Evolutionary conservation across 2,888 invertebrate genomes (phyloP).

Genomic region (Drosophila kokeensis): DNA sequence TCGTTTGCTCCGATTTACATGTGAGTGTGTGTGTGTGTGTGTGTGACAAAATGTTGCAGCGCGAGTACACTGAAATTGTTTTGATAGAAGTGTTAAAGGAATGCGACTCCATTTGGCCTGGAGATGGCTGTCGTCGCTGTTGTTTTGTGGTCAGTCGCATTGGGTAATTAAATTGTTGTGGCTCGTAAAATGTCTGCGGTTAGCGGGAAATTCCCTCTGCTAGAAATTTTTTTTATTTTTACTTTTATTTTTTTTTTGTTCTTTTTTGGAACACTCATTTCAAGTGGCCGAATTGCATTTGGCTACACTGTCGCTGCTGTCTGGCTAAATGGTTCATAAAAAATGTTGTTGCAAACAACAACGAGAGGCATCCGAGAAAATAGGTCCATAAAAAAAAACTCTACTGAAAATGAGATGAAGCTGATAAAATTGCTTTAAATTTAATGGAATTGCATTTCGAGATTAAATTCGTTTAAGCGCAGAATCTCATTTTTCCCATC

Average conservation of each 20-base stretch:
- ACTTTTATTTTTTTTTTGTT: background rate
- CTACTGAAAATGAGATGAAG: slow-evolving; percentile 1
- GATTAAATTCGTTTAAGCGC: slow-evolving; percentile 37
- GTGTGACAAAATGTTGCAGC: slow-evolving; percentile 2
- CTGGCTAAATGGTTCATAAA: slow-evolving; percentile 31
- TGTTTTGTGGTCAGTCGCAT: slow-evolving; percentile 30
- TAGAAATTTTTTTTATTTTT: slow-evolving; percentile 10
- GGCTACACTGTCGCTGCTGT: background rate
- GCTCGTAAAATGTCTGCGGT: slow-evolving; percentile 54
- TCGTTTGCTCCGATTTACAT: slow-evolving; percentile 14
- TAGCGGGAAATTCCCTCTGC: slow-evolving; percentile 44
- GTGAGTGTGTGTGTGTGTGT: background rate
- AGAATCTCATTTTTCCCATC: background rate
- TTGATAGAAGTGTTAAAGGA: slow-evolving; percentile 24
- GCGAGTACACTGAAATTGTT: background rate
- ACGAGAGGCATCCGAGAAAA: slow-evolving; percentile 10
- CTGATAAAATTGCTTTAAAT: slow-evolving; percentile 33
- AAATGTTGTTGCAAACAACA: slow-evolving; percentile 19
- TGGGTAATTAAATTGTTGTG: slow-evolving; percentile 57
- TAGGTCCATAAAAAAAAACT: slow-evolving; percentile 42
- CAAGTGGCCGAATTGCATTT: slow-evolving; percentile 26
- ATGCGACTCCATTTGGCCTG: slow-evolving; percentile 20
- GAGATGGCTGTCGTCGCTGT: background rate
- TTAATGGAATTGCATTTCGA: slow-evolving; percentile 49
- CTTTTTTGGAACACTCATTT: slow-evolving; percentile 9